A percentile compares a stretch with the other conserved stretches of the same genome.
phyloP scores from a whole-genome alignment of 2,888 invertebrate genomes.

The Drosophila suboccidentalis region DNA sequence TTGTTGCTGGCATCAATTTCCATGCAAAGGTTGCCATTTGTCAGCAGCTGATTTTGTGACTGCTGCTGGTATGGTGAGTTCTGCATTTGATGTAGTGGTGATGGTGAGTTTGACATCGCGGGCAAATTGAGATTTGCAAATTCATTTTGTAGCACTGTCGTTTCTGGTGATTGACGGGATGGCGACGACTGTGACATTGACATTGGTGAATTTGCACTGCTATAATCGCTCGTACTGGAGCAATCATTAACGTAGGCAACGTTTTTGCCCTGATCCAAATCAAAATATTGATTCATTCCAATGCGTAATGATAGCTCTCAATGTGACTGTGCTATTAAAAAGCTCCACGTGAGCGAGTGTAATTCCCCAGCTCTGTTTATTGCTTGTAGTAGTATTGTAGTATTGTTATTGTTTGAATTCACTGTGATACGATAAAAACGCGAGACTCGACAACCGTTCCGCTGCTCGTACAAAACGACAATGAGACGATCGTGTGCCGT shows the following conservation, averaged over 20 bases:
- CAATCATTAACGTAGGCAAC: slow-evolving; percentile 74
- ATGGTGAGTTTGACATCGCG: slow-evolving; percentile 54
- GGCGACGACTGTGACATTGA: slow-evolving; percentile 77
- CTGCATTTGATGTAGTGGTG: slow-evolving; percentile 59
- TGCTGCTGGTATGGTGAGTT: slow-evolving; percentile 59
- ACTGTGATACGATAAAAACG: background rate
- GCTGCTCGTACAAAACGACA: slow-evolving; percentile 45
- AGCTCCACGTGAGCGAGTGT: slow-evolving; percentile 41
- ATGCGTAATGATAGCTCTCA: background rate
- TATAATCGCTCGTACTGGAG: slow-evolving; percentile 82
- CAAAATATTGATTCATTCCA: slow-evolving; percentile 70
- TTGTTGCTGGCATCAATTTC: slow-evolving; percentile 44
- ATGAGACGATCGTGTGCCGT: slow-evolving; percentile 51
- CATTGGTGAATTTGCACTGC: slow-evolving; percentile 65
- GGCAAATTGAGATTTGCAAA: slow-evolving; percentile 81
- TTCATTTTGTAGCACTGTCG: slow-evolving; percentile 66
- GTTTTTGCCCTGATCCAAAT: slow-evolving; percentile 79
- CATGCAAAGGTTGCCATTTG: slow-evolving; percentile 55
- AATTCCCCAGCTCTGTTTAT: background rate
- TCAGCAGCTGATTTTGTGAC: slow-evolving; percentile 35
- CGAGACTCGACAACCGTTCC: slow-evolving; percentile 34
- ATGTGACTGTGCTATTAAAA: too few relatives aligned
- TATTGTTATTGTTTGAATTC: slow-evolving; percentile 7
- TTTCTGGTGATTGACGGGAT: slow-evolving; percentile 71
- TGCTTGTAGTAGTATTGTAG: too few relatives aligned